A percentile compares a stretch with the other conserved stretches of the same genome.
phyloP scores from a whole-genome alignment of 2,888 invertebrate species.

The Alsophila aescularia region DNA sequence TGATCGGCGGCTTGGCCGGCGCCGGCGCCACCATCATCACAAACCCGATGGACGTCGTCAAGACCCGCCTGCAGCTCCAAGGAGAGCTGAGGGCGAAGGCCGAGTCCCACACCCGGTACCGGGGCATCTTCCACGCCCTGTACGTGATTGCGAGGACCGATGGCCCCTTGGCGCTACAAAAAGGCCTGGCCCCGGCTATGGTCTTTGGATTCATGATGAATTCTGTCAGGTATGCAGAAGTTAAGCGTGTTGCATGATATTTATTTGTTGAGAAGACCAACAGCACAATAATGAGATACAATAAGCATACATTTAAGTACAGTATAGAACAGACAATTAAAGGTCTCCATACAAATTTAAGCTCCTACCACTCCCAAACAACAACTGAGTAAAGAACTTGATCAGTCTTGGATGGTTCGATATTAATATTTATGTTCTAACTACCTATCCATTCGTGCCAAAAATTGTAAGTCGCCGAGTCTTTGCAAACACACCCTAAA shows the following conservation, averaged over 20 bases:
- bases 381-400: too few species aligned
- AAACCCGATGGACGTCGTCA: slow-evolving; percentile 95
- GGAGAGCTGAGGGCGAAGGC: slow-evolving; percentile 87
- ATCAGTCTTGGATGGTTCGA: too few species aligned
- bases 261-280: too few species aligned
- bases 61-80: slow-evolving; percentile 94
- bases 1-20: slow-evolving; percentile 89
- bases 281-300: too few species aligned
- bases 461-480: too few species aligned
- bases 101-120: slow-evolving; percentile 83
- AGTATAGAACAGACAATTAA: too few species aligned
- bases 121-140: slow-evolving; percentile 91
- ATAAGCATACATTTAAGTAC: too few species aligned
- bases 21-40: slow-evolving; percentile 91
- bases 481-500: too few species aligned
- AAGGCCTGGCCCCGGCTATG: slow-evolving; percentile 92
- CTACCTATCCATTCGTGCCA: too few species aligned
- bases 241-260: not conserved
- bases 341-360: too few species aligned
- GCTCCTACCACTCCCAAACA: too few species aligned
- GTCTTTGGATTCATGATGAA: slow-evolving; percentile 89
- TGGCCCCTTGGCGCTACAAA: slow-evolving; percentile 89
- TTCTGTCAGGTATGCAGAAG: slow-evolving; percentile 68
- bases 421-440: too few species aligned
- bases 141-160: slow-evolving; percentile 89